Evolutionary conservation across 2,113 vertebrate genomes (phyloP).

Genomic region (Salvator merianae): DNA sequence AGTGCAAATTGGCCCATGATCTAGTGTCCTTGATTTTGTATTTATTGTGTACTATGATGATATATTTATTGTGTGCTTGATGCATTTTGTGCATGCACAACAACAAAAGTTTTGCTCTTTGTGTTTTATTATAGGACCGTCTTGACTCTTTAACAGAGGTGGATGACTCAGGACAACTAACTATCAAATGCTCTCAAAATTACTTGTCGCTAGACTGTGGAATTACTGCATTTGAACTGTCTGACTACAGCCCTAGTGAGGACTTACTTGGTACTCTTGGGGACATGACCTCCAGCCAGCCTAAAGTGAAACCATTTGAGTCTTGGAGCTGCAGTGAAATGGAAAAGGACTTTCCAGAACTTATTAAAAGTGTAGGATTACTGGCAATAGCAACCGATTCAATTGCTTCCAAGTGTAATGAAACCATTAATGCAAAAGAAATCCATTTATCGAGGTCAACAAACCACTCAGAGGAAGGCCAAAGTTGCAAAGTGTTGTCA

Average conservation of each 20-base stretch:
- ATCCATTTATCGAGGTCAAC: constrained; percentile 43
- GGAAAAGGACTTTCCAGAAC: constrained; percentile 84
- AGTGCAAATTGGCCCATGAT: too few relatives aligned
- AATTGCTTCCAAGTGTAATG: constrained; percentile 63
- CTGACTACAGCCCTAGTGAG: constrained; percentile 94
- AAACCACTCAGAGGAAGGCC: constrained; percentile 47
- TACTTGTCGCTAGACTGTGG: constrained; percentile 98
- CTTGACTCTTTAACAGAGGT: constrained; percentile 94
- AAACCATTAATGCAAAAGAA: constrained; percentile 60
- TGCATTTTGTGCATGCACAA: neutral
- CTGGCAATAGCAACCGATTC: constrained; percentile 78
- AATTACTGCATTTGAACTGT: constrained; percentile 95
- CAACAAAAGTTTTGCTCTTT: constrained; percentile 38
- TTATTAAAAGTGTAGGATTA: constrained; percentile 84
- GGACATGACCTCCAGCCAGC: constrained; percentile 66
- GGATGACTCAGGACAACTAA: constrained; percentile 95
- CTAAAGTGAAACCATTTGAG: constrained; percentile 77
- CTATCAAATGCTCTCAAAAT: constrained; percentile 96
- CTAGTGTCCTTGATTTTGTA: neutral
- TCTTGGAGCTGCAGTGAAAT: constrained; percentile 80
- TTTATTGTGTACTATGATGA: neutral
- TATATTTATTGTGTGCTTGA: neutral
- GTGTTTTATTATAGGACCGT: constrained; percentile 81
- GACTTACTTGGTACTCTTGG: constrained; percentile 77
- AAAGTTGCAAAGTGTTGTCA: constrained; percentile 34